Evolutionary conservation across 2,888 invertebrate species (phyloP), one percentile per base, ranked within the genome.

Genomic region (Sicus ferrugineus): DNA sequence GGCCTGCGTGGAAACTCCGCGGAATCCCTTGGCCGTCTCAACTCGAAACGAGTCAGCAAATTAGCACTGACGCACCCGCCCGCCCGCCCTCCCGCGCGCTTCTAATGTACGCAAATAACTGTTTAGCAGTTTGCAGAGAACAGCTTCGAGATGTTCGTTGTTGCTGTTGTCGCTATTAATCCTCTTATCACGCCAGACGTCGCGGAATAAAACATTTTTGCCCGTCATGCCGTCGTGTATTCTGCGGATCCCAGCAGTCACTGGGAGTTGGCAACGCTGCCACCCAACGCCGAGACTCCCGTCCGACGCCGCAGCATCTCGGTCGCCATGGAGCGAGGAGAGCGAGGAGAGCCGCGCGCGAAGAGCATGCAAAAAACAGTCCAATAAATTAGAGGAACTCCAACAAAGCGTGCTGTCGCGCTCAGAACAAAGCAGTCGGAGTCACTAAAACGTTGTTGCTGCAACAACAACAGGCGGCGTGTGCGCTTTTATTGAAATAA

Each of bases 31-130:
- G 23, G 26, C 42, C 23, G 46, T 30, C 28, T 54, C 34, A 26
- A 26, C 28, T 34, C 34, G 54, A 66, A 66, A 66, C 54, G 65
- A 65, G 21, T 65, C 65, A 65, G 65, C 50, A 65, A 65, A 65
- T 65, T 65, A 65, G 54, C 52, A 11, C 23, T 38, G n/a, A n/a
- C n/a, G n/a, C n/a, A n/a, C n/a, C n/a, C n/a, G n/a, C n/a, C n/a
- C n/a, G n/a, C n/a, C n/a, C n/a, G n/a, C n/a, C n/a, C n/a, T n/a
- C n/a, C n/a, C n/a, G n/a, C n/a, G n/a, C n/a, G n/a, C n/a, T n/a
- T n/a, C n/a, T n/a, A n/a, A n/a, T n/a, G n/a, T n/a, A n/a, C n/a
- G n/a, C n/a, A n/a, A n/a, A n/a, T n/a, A n/a, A n/a, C n/a, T n/a
- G n/a, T n/a, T n/a, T n/a, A n/a, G n/a, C n/a, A n/a, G n/a, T n/a